These are phyloP conservation scores for Pavo muticus DNA, from an alignment of 2,113 vertebrate species.

Conservation along the genomic window DNA sequence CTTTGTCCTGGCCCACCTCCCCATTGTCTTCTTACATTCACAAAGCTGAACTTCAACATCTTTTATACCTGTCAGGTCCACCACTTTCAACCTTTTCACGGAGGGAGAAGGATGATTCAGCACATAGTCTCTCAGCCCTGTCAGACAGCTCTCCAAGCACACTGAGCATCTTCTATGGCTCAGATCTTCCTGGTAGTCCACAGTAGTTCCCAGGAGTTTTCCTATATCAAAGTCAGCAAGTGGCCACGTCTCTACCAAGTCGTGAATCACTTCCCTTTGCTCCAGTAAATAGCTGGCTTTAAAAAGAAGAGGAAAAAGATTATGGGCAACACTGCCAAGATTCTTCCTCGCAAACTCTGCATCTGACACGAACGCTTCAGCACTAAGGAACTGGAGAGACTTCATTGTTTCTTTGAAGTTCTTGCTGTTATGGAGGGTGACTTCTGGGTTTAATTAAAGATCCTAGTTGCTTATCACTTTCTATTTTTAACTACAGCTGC, in stretches of 20 bases:
- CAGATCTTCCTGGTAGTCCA: conserved; percentile 86
- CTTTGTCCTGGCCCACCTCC: conserved; percentile 90
- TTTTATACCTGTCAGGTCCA: conserved; percentile 86
- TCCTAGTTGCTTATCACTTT: neutral
- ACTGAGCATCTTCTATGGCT: conserved; percentile 83
- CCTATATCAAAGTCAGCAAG: conserved; percentile 85
- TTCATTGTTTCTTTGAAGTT: conserved; percentile 81
- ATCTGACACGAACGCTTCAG: conserved; percentile 82
- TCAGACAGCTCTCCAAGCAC: conserved; percentile 86
- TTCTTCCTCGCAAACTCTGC: conserved; percentile 70
- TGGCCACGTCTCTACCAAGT: conserved; percentile 89
- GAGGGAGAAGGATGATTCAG: conserved; percentile 77
- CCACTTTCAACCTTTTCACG: conserved; percentile 77
- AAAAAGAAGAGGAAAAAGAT: conserved; percentile 92
- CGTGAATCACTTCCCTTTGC: conserved; percentile 79
- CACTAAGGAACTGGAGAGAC: conserved; percentile 87
- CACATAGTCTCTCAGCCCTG: conserved; percentile 87
- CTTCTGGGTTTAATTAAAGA: neutral
- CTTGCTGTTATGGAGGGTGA: neutral
- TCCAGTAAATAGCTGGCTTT: conserved; percentile 93
- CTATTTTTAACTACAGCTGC: conserved; percentile 90
- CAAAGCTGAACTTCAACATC: conserved; percentile 89
- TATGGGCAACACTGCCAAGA: conserved; percentile 82
- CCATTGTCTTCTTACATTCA: conserved; percentile 84
- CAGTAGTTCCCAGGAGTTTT: conserved; percentile 80